A percentile compares a stretch with the other conserved stretches of the same genome.
phyloP scores from a whole-genome alignment of 2,797 vertebrate genomes.

The Poecilia wingei region DNA sequence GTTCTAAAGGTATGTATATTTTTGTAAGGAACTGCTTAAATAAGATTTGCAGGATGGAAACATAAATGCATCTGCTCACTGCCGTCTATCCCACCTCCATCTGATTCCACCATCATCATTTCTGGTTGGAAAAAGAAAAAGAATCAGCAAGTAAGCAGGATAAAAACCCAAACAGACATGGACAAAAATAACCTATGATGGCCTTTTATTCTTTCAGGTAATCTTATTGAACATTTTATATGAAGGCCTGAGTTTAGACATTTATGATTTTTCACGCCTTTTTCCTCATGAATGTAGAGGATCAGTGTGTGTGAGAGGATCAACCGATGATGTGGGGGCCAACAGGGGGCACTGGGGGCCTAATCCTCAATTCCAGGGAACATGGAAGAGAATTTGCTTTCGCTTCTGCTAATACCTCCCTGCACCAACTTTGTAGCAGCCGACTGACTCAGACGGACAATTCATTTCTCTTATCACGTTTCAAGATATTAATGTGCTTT shows the following conservation, averaged over 20 bases:
- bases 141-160: slow-evolving; percentile 1
- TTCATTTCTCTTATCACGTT: slow-evolving; percentile 49
- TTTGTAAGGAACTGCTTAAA: not conserved
- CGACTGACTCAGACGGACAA: slow-evolving; percentile 35
- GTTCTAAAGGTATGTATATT: not conserved
- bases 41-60: slow-evolving; percentile 28
- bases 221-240: not conserved
- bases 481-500: slow-evolving; percentile 55
- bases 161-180: not conserved
- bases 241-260: not conserved
- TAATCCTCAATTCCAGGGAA: slow-evolving; percentile 69
- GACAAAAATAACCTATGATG: slow-evolving; percentile 1
- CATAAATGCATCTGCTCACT: slow-evolving; percentile 48
- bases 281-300: slow-evolving; percentile 38
- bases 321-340: slow-evolving; percentile 79
- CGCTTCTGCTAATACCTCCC: slow-evolving; percentile 21
- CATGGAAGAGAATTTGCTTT: slow-evolving; percentile 39
- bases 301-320: slow-evolving; percentile 58
- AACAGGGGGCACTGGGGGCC: slow-evolving; percentile 84
- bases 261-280: not conserved
- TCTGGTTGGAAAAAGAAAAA: slow-evolving; percentile 15
- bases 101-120: slow-evolving; percentile 28
- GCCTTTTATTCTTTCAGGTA: not conserved
- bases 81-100: slow-evolving; percentile 54
- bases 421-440: slow-evolving; percentile 29